A percentile compares a stretch with the other conserved stretches of the same genome.
Conservation (phyloP, 2,797 vertebrate species). For the Acipenser oxyrinchus region DNA sequence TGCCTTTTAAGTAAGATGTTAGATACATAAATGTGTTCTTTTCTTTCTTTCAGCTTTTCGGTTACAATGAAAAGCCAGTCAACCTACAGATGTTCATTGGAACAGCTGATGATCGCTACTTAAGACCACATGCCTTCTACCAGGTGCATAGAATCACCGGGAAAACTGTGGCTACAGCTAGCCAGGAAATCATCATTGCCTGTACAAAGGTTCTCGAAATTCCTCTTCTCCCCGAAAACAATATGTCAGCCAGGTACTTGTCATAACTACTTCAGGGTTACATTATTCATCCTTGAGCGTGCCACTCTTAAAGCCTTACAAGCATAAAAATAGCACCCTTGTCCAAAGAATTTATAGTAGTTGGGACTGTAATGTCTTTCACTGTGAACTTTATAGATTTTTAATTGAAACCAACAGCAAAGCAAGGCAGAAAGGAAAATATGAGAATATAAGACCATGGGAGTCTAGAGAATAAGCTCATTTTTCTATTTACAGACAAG, state of each 20-base stretch:
- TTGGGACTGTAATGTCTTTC: constrained; percentile 29
- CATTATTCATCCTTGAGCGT: constrained; percentile 37
- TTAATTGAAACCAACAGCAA: constrained; percentile 37
- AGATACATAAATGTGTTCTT: constrained; percentile 7
- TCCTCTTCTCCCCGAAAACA: constrained; percentile 93
- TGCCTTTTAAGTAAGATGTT: no score
- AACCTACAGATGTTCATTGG: constrained; percentile 99
- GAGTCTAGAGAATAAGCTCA: constrained; percentile 6
- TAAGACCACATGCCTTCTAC: constrained; percentile 95
- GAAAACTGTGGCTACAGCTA: constrained; percentile 94
- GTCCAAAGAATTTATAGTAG: constrained; percentile 16
- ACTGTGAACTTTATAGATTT: constrained; percentile 32
- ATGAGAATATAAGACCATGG: constrained; percentile 15
- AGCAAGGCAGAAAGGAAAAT: constrained; percentile 29
- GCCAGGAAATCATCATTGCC: constrained; percentile 87
- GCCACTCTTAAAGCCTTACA: constrained; percentile 28
- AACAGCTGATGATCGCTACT: constrained; percentile 92
- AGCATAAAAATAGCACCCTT: constrained; percentile 22
- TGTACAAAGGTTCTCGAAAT: constrained; percentile 97
- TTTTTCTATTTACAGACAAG: constrained; percentile 11
- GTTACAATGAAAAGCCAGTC: constrained; percentile 89
- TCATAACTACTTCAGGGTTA: constrained; percentile 28
- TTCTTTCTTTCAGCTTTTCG: constrained; percentile 70
- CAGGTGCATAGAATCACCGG: constrained; percentile 98
- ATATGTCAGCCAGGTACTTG: constrained; percentile 89